phyloP scores from a whole-genome alignment of 2,113 vertebrate genomes.

The Myrmophylax atrothorax region DNA sequence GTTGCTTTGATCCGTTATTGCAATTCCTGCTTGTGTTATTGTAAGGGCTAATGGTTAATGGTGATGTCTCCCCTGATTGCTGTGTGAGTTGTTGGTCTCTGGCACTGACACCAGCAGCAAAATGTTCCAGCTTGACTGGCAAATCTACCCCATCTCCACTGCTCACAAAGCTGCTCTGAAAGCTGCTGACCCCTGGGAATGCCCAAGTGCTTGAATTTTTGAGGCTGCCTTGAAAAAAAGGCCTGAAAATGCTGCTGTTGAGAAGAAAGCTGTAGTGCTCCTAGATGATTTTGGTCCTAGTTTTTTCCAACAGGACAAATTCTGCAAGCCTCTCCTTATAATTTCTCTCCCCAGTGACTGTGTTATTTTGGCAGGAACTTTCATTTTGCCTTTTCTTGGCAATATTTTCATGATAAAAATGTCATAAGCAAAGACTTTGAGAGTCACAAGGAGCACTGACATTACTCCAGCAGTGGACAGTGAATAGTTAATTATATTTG shows the following conservation, averaged over 20 bases:
- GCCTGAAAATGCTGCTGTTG: not conserved
- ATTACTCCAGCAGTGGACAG: not conserved
- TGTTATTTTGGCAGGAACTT: not conserved
- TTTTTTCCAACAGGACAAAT: not conserved
- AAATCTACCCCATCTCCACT: not conserved
- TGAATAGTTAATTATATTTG: not conserved
- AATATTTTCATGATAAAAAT: not conserved
- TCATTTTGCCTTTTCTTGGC: not conserved
- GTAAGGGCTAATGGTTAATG: not conserved
- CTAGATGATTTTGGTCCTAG: not conserved
- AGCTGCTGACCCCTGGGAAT: not conserved
- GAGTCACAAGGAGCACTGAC: not conserved
- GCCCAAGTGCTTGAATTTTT: not conserved
- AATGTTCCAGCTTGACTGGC: not conserved
- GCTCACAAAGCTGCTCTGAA: not conserved
- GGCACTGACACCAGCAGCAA: not conserved
- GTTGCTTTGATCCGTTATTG: not conserved
- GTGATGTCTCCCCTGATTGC: fast-evolving
- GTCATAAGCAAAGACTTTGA: not conserved
- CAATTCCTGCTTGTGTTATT: not conserved
- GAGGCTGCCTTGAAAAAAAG: not conserved
- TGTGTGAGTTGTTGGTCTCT: not conserved
- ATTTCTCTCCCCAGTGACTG: not conserved
- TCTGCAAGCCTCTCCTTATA: not conserved
- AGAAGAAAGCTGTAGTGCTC: not conserved